Conservation (phyloP, 2,113 vertebrate genomes). For the Platichthys stellatus region DNA sequence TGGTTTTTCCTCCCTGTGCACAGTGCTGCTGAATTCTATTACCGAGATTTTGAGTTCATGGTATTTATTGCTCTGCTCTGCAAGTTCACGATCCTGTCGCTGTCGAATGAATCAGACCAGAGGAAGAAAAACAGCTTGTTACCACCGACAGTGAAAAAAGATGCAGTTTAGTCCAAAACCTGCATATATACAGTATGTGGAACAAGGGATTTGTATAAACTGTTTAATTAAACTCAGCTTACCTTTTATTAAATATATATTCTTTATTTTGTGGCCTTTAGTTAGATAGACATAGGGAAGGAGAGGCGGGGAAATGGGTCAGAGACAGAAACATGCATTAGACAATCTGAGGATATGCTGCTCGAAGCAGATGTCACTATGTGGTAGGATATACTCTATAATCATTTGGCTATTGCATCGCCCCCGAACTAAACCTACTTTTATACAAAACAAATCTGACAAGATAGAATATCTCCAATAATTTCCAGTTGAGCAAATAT, state of each 20-base stretch:
- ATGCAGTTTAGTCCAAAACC: not conserved
- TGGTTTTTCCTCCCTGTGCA: conserved; percentile 2
- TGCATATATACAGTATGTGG: too few relatives aligned
- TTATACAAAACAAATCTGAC: conserved; percentile 27
- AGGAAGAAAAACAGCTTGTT: not conserved
- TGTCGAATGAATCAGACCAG: not conserved
- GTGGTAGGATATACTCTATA: not conserved
- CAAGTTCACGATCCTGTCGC: not conserved
- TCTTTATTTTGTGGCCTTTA: not conserved
- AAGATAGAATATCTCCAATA: not conserved
- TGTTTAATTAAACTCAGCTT: too few relatives aligned
- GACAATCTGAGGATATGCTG: not conserved
- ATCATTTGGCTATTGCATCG: too few relatives aligned
- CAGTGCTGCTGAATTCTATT: not conserved
- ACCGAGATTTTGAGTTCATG: not conserved
- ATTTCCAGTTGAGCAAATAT: conserved; percentile 12
- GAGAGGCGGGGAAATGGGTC: not conserved
- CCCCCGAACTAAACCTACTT: too few relatives aligned
- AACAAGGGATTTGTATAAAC: not conserved
- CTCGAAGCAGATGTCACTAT: not conserved
- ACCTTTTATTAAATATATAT: too few relatives aligned
- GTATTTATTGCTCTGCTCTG: not conserved
- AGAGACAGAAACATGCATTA: not conserved
- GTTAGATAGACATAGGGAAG: not conserved
- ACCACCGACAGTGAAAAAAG: not conserved